These are phyloP conservation scores for Drosophila orosa DNA, from an alignment of 1,140 invertebrate genomes.

Conservation along the genomic window DNA sequence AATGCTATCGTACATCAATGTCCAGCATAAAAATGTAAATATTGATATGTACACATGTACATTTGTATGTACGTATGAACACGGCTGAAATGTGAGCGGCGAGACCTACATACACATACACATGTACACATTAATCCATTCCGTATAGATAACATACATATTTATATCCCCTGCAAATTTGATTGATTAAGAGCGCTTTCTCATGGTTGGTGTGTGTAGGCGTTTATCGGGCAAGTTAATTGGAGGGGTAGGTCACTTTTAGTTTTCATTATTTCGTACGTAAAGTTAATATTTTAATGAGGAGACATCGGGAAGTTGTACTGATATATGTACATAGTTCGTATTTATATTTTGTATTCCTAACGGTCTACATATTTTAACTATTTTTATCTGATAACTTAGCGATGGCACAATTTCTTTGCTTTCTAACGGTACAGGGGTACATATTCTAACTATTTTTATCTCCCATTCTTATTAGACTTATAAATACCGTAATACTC, in stretches of 20 bases:
- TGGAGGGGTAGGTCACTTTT: constrained; percentile 18
- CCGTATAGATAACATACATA: constrained; percentile 37
- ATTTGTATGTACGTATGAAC: constrained; percentile 17
- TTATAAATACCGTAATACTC: neutral
- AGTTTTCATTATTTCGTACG: neutral
- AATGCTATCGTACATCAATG: constrained; percentile 30
- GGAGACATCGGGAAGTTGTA: no score
- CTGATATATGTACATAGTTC: no score
- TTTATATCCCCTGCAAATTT: constrained; percentile 9
- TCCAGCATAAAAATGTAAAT: constrained; percentile 38
- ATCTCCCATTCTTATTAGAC: neutral
- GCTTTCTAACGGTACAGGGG: neutral
- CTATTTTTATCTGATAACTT: no score
- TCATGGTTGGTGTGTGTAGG: neutral
- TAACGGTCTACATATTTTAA: no score
- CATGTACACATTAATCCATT: constrained; percentile 26
- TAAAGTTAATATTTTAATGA: no score
- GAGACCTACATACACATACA: constrained; percentile 23
- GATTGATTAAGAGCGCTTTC: constrained; percentile 26
- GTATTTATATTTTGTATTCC: no score
- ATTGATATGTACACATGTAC: constrained; percentile 40
- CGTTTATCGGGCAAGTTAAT: neutral
- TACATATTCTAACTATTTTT: constrained; percentile 1
- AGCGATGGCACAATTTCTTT: neutral
- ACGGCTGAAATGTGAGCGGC: constrained; percentile 24